Base-by-base conservation (phyloP, 2,113 vertebrate species). In the Lophius piscatorius region DNA sequence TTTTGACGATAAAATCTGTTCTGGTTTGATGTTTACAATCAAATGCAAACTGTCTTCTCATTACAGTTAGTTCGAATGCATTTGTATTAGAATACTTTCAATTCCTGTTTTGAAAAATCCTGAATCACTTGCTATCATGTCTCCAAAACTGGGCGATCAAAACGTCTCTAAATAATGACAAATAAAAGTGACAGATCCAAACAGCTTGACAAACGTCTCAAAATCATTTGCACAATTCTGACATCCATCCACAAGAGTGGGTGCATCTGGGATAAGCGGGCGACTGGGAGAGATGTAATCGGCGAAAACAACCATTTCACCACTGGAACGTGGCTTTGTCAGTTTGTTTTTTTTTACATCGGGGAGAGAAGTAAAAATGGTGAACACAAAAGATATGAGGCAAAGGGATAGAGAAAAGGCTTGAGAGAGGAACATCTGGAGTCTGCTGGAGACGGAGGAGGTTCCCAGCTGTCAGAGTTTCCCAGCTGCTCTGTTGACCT, bases 401-500 rank as follows among this genome's bases (percentile, higher is more conserved):
- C 40, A 61, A 62, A 70, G 47, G 18, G 49, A 47, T 44, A n/a
- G 14, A 18, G 56, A 48, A 48, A 38, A 38, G 52, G 50, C 45
- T 36, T 35, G 40, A 51, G 41, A 63, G 62, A 21, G 20, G 39
- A 80, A 83, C 88, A 91, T 86, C 86, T 91, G 88, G 69, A 85
- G 78, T 80, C 76, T 79, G 39, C 51, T 59, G 64, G 79, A 86
- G 79, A 79, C 23, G 31, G 71, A 70, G 70, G 65, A 80, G 58
- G 74, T 83, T 81, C 86, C 80, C 88, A 90, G 83, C 88, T 90
- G 87, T 87, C 66, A 74, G 46, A 63, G 50, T 44, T 59, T 67
- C 58, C 74, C 87, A 90, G 88, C 86, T 88, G 90, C 76, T 84
- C 52, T 48, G 20, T 31, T 26, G 54, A 66, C 71, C 70, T 80